phyloP scores from a whole-genome alignment of 1,140 invertebrate species.

The Drosophila nigromelanica region DNA sequence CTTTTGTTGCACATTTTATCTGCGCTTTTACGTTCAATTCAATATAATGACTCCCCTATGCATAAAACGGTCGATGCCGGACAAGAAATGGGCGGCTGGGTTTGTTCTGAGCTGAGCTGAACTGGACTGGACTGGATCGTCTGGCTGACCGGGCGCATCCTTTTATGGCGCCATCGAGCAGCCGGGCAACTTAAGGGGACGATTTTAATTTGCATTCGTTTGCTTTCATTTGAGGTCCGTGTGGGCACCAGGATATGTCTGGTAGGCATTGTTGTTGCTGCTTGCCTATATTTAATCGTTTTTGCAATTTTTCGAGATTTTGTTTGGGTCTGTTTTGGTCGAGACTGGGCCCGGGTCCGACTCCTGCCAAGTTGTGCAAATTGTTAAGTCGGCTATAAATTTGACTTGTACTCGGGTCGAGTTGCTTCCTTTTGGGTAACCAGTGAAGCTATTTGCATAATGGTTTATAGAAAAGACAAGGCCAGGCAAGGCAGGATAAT shows the following conservation, averaged over 20 bases:
- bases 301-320: conserved; percentile 73
- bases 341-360: not conserved
- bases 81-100: conserved; percentile 15
- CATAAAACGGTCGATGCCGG: conserved; percentile 64
- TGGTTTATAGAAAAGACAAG: conserved; percentile 81
- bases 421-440: conserved; percentile 43
- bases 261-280: conserved; percentile 30
- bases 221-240: conserved; percentile 66
- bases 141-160: conserved; percentile 56
- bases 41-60: conserved; percentile 82
- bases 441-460: conserved; percentile 77
- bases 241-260: conserved; percentile 28
- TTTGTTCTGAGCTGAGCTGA: conserved; percentile 10
- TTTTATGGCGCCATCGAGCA: conserved; percentile 67
- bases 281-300: conserved; percentile 78
- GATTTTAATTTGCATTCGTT: conserved; percentile 83
- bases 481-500: conserved; percentile 37
- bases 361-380: conserved; percentile 47
- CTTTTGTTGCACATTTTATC: conserved; percentile 81
- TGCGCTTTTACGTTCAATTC: conserved; percentile 80
- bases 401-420: conserved; percentile 70
- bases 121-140: conserved; percentile 46
- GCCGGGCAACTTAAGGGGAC: conserved; percentile 67
- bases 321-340: conserved; percentile 43
- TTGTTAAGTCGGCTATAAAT: conserved; percentile 83